A percentile compares a stretch with the other conserved stretches of the same genome.
Conservation (phyloP, 2,113 vertebrate genomes). For the Calyptommatus sinebrachiatus region DNA sequence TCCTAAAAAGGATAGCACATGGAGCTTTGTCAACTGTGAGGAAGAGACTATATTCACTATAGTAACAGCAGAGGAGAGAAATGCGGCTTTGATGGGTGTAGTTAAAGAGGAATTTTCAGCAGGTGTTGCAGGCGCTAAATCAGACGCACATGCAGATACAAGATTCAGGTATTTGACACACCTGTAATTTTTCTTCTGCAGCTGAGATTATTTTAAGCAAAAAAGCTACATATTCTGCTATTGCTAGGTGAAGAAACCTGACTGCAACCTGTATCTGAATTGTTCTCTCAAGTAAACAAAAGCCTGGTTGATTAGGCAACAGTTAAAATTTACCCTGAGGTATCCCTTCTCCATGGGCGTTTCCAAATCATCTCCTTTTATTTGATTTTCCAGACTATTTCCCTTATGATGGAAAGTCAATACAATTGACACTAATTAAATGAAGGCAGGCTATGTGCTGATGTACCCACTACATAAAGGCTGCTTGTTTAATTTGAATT, state of each 20-base stretch:
- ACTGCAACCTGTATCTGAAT: background rate
- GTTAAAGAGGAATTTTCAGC: too few species aligned
- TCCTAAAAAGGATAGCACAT: background rate
- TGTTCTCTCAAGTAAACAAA: conserved; percentile 40
- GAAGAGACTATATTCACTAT: background rate
- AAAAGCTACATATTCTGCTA: background rate
- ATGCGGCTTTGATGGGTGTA: too few species aligned
- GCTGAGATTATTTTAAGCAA: background rate
- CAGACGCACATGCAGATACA: background rate
- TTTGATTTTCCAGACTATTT: conserved; percentile 44
- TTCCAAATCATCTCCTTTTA: conserved; percentile 7
- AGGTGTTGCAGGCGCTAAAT: too few species aligned
- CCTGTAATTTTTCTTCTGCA: background rate
- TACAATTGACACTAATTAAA: conserved; percentile 9
- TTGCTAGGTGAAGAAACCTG: conserved; percentile 1
- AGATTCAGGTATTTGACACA: conserved; percentile 1
- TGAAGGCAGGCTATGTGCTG: conserved; percentile 14
- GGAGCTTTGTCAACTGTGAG: background rate
- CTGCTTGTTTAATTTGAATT: conserved; percentile 3
- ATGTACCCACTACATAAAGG: background rate
- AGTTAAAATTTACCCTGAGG: conserved; percentile 19
- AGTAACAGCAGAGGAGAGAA: background rate
- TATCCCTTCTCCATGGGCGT: conserved; percentile 27
- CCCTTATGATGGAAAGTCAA: conserved; percentile 25
- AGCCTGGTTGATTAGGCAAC: conserved; percentile 29